phyloP scores from a whole-genome alignment of 2,113 vertebrate genomes.

The Tinamus guttatus region DNA sequence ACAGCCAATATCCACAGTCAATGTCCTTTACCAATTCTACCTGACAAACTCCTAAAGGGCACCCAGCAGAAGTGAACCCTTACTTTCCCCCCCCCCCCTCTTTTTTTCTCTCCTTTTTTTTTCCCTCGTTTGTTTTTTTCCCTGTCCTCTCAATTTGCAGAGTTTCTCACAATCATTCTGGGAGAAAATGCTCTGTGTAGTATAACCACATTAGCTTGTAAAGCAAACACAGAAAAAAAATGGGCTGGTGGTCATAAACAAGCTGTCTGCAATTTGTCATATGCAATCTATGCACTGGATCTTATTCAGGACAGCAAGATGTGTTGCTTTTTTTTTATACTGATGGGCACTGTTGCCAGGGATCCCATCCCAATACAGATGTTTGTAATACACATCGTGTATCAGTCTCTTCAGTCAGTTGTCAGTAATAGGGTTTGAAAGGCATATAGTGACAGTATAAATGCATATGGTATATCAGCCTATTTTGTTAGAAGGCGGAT shows the following conservation, averaged over 20 bases:
- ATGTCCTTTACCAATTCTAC: background rate
- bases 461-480: conserved; percentile 51
- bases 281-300: conserved; percentile 30
- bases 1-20: background rate
- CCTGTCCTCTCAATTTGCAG: conserved; percentile 22
- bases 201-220: conserved; percentile 55
- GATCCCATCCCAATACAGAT: conserved; percentile 55
- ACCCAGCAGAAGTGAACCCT: background rate
- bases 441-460: conserved; percentile 52
- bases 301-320: conserved; percentile 53
- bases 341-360: conserved; percentile 45
- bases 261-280: conserved; percentile 69
- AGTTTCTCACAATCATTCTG: conserved; percentile 7
- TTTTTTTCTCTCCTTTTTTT: background rate
- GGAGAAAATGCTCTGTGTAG: background rate
- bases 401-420: conserved; percentile 66
- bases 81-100: no score
- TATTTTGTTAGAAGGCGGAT: conserved; percentile 33
- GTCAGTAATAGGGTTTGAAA: conserved; percentile 56
- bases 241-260: conserved; percentile 55
- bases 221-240: conserved; percentile 53
- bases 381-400: conserved; percentile 32
- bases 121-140: background rate
- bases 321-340: conserved; percentile 53
- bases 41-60: background rate